Evolutionary conservation across 2,888 invertebrate species (phyloP), one percentile per base, ranked within the genome.

Genomic region (Hirtodrosophila trivittata): DNA sequence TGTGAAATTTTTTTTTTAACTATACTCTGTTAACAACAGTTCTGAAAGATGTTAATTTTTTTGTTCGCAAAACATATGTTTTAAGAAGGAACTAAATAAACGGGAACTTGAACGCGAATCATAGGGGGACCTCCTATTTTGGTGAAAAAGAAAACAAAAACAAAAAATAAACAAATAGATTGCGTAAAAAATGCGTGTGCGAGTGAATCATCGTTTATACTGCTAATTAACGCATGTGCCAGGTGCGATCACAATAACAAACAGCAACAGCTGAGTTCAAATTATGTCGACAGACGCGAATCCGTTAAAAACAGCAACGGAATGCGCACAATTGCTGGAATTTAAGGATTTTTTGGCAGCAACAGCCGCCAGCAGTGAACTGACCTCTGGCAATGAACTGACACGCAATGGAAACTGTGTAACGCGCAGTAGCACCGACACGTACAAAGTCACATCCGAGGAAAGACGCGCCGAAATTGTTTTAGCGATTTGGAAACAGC

Each of bases 391-490:
- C 49, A 57, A 60, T 37, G 62, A 65, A n/a, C 50, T 63, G 0
- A 42, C 68, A 14, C 57, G 74, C 30, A 50, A 55, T 8, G 58
- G 71, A 1, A 64, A 54, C 63, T 86, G 89, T 70, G 71, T 89
- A 64, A 89, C 89, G 30, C 88, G 89, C 6, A 77, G 62, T 30
- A 86, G 69, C 55, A 87, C 64, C 14, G 89, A 89, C 42, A 87
- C 89, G 12, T 89, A 89, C 57, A 72, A 74, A n/a, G 81, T 89
- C 9, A 70, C 62, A 13, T 14, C 32, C 5, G 66, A 80, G 1
- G 88, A 89, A 45, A 56, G 69, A 4, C 65, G 68, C 9, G 88
- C 86, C 0, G 88, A 89, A 58, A 52, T 89, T 6, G 28, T 81
- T 14, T 43, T 71, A 2, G 51, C 76, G 18, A 55, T 88, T 57